A percentile compares a stretch with the other conserved stretches of the same genome.
Conservation (phyloP, 2,113 vertebrate species). For the Poicephalus gulielmi region DNA sequence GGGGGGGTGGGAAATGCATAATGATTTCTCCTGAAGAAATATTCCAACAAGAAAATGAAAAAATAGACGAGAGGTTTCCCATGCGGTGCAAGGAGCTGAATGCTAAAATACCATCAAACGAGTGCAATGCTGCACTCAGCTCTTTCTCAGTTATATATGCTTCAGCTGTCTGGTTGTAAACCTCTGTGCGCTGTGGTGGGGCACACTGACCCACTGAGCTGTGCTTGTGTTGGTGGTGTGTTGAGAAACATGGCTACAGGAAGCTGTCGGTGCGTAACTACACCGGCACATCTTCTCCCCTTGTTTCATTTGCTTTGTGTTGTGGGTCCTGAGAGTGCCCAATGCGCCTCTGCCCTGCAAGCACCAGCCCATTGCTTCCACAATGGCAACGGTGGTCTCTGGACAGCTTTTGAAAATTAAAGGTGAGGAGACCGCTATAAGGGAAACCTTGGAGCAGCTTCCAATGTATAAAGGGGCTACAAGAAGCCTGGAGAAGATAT, state of each 20-base stretch:
- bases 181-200: background rate
- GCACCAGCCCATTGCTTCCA: background rate
- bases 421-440: background rate
- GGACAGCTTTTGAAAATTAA: background rate
- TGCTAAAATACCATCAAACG: background rate
- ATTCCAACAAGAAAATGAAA: background rate
- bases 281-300: background rate
- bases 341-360: background rate
- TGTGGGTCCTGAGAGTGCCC: background rate
- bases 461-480: background rate
- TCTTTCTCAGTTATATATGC: background rate
- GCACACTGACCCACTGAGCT: fast-evolving
- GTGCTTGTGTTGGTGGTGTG: background rate
- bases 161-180: background rate
- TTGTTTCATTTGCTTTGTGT: background rate
- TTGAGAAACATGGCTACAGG: fast-evolving
- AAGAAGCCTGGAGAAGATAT: background rate
- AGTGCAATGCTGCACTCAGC: background rate
- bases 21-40: background rate
- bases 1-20: too few relatives aligned
- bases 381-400: fast-evolving
- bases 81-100: background rate
- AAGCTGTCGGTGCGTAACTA: background rate
- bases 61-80: background rate
- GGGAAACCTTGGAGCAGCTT: background rate